These are phyloP conservation scores for Drosophila leonis DNA, from an alignment of 2,888 invertebrate genomes.

Conservation along the genomic window DNA sequence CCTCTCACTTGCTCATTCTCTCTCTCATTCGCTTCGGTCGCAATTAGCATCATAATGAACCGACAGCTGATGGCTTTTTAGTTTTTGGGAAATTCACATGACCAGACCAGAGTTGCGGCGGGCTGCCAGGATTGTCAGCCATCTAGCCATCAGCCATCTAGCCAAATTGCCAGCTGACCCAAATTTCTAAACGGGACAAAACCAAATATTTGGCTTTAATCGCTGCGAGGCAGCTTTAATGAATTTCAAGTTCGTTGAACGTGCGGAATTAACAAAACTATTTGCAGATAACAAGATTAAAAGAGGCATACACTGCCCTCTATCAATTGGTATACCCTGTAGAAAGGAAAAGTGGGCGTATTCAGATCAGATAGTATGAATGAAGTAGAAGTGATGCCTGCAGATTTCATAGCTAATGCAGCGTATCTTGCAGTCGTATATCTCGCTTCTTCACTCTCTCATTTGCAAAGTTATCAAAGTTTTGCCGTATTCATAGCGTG, in stretches of 20 bases:
- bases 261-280: constrained; percentile 11
- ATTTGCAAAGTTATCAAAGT: not conserved
- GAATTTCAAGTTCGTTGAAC: constrained; percentile 16
- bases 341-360: not conserved
- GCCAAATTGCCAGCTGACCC: constrained; percentile 62
- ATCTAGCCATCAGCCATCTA: constrained; percentile 18
- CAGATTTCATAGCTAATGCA: not conserved
- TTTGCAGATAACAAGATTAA: constrained; percentile 2
- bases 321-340: not conserved
- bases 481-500: constrained; percentile 20
- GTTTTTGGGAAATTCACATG: constrained; percentile 62
- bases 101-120: constrained; percentile 13
- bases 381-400: not conserved
- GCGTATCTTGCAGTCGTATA: not conserved
- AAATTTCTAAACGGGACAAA: constrained; percentile 40
- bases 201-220: constrained; percentile 70
- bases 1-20: not conserved
- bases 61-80: constrained; percentile 66
- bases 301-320: not conserved
- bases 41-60: constrained; percentile 70
- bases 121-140: constrained; percentile 12
- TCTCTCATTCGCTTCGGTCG: constrained; percentile 13
- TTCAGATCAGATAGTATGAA: too few relatives aligned
- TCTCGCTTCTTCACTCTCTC: not conserved
- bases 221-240: constrained; percentile 19